Conservation (phyloP, 2,113 vertebrate species). For the Clarias batrachus region DNA sequence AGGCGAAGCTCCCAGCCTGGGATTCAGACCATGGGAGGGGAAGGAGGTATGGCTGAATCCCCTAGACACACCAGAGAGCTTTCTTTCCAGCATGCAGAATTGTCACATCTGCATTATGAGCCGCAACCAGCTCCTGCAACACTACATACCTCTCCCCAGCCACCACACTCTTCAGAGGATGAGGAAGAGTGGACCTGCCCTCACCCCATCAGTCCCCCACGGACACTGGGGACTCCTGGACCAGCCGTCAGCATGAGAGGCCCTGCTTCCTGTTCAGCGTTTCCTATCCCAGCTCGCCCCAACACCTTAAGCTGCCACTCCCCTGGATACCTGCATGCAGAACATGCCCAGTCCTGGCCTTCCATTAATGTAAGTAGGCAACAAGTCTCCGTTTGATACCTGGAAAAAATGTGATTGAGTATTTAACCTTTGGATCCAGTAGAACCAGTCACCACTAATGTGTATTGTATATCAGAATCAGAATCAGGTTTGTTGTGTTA, state of each 20-base stretch:
- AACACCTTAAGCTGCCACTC: slow-evolving; percentile 78
- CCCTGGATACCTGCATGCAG: slow-evolving; percentile 74
- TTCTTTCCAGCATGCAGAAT: slow-evolving; percentile 86
- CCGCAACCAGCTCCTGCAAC: slow-evolving; percentile 63
- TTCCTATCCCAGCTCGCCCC: slow-evolving; percentile 80
- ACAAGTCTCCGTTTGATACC: not conserved
- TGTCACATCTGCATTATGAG: slow-evolving; percentile 85
- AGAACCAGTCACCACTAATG: not conserved
- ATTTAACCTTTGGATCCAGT: not conserved
- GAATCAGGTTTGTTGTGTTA: too few relatives aligned
- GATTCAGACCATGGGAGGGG: slow-evolving; percentile 58
- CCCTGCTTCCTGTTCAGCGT: slow-evolving; percentile 88
- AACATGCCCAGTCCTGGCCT: slow-evolving; percentile 97
- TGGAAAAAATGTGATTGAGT: not conserved
- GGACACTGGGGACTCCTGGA: slow-evolving; percentile 75
- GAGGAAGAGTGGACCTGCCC: slow-evolving; percentile 93
- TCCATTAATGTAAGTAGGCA: slow-evolving; percentile 88
- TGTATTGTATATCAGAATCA: not conserved
- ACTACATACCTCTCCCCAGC: slow-evolving; percentile 66
- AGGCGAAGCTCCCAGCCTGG: slow-evolving; percentile 59
- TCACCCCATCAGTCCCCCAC: slow-evolving; percentile 82
- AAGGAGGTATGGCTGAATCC: slow-evolving; percentile 66
- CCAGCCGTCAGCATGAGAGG: slow-evolving; percentile 79
- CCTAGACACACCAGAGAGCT: slow-evolving; percentile 78
- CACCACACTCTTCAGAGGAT: slow-evolving; percentile 84